These are phyloP conservation scores for Drosophila meridionalis DNA, from an alignment of 2,888 invertebrate genomes.

Conservation along the genomic window DNA sequence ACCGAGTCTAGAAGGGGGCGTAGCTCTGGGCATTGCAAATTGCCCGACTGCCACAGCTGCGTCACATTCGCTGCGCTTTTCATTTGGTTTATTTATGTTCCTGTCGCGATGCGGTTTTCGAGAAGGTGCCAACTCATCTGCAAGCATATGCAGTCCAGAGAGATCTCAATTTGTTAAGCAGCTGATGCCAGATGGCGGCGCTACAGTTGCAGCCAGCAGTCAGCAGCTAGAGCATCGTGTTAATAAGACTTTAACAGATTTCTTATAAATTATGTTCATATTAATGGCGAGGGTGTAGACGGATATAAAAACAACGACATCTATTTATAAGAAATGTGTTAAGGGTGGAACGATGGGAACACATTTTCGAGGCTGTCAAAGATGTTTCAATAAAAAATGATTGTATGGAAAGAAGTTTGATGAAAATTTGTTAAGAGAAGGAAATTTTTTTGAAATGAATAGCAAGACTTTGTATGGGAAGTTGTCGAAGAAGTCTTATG, in stretches of 20 bases:
- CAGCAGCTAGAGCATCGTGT: constrained; percentile 19
- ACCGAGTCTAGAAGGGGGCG: constrained; percentile 28
- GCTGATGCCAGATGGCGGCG: constrained; percentile 74
- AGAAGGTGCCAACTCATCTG: constrained; percentile 73
- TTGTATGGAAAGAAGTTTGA: neutral
- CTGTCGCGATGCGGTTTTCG: constrained; percentile 66
- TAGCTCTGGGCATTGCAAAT: constrained; percentile 70
- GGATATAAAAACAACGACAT: constrained; percentile 27
- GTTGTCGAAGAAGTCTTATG: neutral
- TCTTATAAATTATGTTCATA: constrained; percentile 69
- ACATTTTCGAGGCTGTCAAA: constrained; percentile 10
- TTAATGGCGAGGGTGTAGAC: constrained; percentile 41
- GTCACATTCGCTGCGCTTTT: constrained; percentile 75
- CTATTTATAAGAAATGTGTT: constrained; percentile 61
- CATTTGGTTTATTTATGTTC: constrained; percentile 77
- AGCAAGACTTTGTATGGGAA: neutral
- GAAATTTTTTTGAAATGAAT: neutral
- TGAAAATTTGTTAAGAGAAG: neutral
- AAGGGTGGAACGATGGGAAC: constrained; percentile 34
- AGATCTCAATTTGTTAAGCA: constrained; percentile 78
- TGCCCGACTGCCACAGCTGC: constrained; percentile 66
- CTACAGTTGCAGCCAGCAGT: constrained; percentile 27
- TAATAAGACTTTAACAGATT: constrained; percentile 77
- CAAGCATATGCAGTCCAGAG: constrained; percentile 18
- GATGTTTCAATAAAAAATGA: constrained; percentile 6